These are phyloP conservation scores for Lochmaea crataegi DNA, from an alignment of 2,888 invertebrate genomes.

Conservation along the genomic window DNA sequence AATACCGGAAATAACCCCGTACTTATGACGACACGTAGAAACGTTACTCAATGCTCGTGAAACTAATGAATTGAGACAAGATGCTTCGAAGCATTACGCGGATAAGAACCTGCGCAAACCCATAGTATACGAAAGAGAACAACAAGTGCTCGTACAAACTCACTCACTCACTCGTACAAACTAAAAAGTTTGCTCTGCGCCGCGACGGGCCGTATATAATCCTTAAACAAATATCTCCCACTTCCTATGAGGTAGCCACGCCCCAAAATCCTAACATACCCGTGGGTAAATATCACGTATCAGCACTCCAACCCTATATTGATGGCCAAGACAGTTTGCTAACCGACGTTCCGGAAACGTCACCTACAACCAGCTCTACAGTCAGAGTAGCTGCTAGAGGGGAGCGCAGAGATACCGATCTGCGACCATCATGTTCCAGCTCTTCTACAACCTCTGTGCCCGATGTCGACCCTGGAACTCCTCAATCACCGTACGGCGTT, in stretches of 20 bases:
- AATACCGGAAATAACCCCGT: slow-evolving; percentile 10
- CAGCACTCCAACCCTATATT: slow-evolving; percentile 12
- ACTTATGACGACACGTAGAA: slow-evolving; percentile 26
- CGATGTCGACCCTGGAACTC: slow-evolving; percentile 3
- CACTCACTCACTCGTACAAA: slow-evolving; percentile 8
- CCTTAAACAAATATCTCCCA: no score
- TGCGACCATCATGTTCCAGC: slow-evolving; percentile 9
- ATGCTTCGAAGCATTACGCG: slow-evolving; percentile 32
- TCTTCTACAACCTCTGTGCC: slow-evolving; percentile 7
- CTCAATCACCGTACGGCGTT: background rate
- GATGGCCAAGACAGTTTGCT: background rate
- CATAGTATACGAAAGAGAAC: background rate
- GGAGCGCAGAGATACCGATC: background rate
- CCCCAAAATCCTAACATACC: background rate
- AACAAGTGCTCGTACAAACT: slow-evolving; percentile 18
- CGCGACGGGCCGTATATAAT: slow-evolving; percentile 27
- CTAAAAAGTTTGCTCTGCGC: slow-evolving; percentile 18
- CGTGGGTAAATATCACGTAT: slow-evolving; percentile 20
- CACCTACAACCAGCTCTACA: background rate
- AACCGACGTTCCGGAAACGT: background rate
- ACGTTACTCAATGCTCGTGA: slow-evolving; percentile 25
- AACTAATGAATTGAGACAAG: slow-evolving; percentile 30
- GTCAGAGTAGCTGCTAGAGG: background rate
- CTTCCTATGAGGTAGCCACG: no score
- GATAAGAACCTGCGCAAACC: slow-evolving; percentile 52